Evolutionary conservation across 2,888 invertebrate species (phyloP).

Genomic region (Diabrotica balteata): DNA sequence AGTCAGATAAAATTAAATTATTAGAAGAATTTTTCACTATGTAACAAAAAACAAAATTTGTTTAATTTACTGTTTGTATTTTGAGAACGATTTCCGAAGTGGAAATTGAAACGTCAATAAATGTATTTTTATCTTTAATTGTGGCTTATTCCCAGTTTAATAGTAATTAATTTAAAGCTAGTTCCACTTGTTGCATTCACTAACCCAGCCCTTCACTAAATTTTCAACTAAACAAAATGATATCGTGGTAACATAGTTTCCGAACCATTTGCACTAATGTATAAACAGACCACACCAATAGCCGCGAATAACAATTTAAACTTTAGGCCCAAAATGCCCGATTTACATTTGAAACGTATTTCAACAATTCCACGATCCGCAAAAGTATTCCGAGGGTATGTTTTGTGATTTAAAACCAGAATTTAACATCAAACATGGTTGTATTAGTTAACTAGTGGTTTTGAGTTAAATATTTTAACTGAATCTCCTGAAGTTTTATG

Average conservation of each 20-base stretch:
- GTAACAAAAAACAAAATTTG: no score
- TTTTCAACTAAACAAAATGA: conserved; percentile 4
- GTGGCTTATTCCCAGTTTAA: no score
- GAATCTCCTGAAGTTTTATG: neutral
- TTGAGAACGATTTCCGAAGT: no score
- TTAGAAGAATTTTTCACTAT: no score
- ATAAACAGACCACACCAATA: conserved; percentile 29
- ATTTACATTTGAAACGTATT: conserved; percentile 1
- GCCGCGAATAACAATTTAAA: conserved; percentile 34
- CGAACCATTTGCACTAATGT: conserved; percentile 37
- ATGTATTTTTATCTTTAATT: no score
- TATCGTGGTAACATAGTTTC: conserved; percentile 23
- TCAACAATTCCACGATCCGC: neutral
- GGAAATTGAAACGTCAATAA: no score
- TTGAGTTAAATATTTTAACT: neutral
- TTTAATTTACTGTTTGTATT: no score
- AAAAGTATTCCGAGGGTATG: neutral
- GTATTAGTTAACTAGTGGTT: neutral
- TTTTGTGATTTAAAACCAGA: neutral
- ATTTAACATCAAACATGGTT: neutral
- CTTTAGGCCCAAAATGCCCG: conserved; percentile 17
- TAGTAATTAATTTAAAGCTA: no score
- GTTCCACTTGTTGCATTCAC: no score
- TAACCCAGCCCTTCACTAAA: neutral
- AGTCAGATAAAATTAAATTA: no score